Evolutionary conservation across 2,797 vertebrate species (phyloP).

Genomic region (Merluccius polli): DNA sequence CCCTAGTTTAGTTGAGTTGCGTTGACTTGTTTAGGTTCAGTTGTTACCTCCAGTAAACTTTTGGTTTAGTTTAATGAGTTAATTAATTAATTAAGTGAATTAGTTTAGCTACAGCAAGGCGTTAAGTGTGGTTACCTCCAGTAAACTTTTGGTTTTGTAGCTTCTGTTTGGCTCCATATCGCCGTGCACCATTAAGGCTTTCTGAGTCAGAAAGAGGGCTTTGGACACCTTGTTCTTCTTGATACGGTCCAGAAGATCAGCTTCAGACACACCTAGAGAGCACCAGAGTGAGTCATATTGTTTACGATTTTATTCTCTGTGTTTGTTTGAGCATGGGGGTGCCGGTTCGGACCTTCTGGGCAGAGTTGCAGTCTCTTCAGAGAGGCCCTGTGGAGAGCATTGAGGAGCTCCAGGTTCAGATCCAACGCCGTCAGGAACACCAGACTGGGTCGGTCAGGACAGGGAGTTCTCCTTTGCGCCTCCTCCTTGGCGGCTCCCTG

Average conservation of each 20-base stretch:
- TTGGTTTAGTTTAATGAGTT: too few relatives aligned
- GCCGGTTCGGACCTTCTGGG: constrained; percentile 56
- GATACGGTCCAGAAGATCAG: constrained; percentile 74
- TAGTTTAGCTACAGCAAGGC: background rate
- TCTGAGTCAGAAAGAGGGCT: constrained; percentile 86
- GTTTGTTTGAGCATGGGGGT: background rate
- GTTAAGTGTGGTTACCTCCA: constrained; percentile 75
- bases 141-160: constrained; percentile 63
- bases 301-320: background rate
- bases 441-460: constrained; percentile 29
- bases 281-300: constrained; percentile 8
- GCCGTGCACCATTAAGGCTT: constrained; percentile 71
- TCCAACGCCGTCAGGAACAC: constrained; percentile 71
- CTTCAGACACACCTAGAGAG: constrained; percentile 63
- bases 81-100: too few relatives aligned
- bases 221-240: constrained; percentile 86
- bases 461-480: constrained; percentile 20
- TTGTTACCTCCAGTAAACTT: background rate
- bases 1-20: background rate
- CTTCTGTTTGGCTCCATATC: constrained; percentile 42
- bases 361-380: constrained; percentile 75
- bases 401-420: constrained; percentile 83
- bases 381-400: constrained; percentile 80
- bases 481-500: constrained; percentile 22
- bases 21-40: background rate